Conservation (phyloP, 2,797 vertebrate species). For the Helostoma temminkii region DNA sequence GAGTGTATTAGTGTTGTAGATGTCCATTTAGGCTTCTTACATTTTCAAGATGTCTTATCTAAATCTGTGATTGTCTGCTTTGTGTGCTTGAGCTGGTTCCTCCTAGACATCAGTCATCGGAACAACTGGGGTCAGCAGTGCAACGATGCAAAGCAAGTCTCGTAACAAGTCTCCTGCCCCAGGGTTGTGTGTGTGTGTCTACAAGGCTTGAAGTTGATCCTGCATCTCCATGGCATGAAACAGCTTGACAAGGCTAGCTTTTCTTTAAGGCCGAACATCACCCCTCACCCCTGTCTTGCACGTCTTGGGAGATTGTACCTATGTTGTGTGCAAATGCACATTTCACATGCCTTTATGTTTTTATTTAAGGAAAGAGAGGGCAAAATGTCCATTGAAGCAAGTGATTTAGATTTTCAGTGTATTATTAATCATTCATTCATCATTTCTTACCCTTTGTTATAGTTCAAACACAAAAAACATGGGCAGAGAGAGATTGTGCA, state of each 20-base stretch:
- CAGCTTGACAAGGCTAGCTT: conserved; percentile 73
- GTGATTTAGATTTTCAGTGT: conserved; percentile 10
- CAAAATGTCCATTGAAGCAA: conserved; percentile 15
- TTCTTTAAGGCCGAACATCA: conserved; percentile 58
- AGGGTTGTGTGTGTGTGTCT: conserved; percentile 47
- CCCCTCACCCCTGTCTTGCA: conserved; percentile 26
- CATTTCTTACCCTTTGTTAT: no score
- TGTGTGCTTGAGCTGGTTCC: conserved; percentile 44
- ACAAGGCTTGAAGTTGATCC: conserved; percentile 60
- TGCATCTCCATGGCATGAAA: conserved; percentile 68
- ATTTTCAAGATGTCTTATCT: conserved; percentile 37
- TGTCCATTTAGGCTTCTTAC: conserved; percentile 41
- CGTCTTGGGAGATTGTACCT: conserved; percentile 26
- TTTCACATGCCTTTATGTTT: conserved; percentile 3
- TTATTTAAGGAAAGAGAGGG: conserved; percentile 29
- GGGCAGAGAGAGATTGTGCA: no score
- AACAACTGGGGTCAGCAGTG: conserved; percentile 55
- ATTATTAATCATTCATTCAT: no score
- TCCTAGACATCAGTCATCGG: conserved; percentile 34
- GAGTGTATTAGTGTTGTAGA: conserved; percentile 60
- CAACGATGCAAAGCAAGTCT: conserved; percentile 56
- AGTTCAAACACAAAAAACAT: no score
- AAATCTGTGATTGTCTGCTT: conserved; percentile 29
- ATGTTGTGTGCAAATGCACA: background rate
- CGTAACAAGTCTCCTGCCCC: conserved; percentile 41